A percentile compares a stretch with the other conserved stretches of the same genome.
Conservation (phyloP, 2,888 invertebrate genomes). For the Theretra japonica region DNA sequence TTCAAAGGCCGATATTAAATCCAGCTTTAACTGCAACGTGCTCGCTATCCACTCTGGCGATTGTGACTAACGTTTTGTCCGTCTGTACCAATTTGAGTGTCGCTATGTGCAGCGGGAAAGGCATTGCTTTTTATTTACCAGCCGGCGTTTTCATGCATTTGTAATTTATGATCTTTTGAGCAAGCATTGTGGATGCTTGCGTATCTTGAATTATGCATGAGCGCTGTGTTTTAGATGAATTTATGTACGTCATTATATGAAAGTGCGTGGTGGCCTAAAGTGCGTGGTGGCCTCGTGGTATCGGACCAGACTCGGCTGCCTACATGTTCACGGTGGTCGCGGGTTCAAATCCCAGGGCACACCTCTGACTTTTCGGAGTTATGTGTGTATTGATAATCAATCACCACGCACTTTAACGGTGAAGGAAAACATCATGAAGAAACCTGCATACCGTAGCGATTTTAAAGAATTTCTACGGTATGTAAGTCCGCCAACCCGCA, state of each 20-base stretch:
- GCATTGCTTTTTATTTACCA: slow-evolving; percentile 17
- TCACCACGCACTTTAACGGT: no score
- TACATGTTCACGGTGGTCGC: no score
- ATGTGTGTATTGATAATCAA: no score
- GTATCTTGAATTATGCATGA: not conserved
- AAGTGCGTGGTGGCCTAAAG: no score
- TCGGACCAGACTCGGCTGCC: no score
- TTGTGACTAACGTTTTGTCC: slow-evolving; percentile 54
- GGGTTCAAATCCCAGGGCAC: no score
- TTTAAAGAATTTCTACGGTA: no score
- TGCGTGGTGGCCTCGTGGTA: no score
- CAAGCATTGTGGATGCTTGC: not conserved
- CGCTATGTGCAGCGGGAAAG: slow-evolving; percentile 16
- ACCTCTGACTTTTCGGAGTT: no score
- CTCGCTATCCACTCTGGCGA: slow-evolving; percentile 54
- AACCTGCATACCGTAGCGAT: no score
- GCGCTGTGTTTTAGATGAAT: not conserved
- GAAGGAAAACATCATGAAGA: no score
- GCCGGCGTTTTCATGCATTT: slow-evolving; percentile 3
- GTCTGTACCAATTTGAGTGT: slow-evolving; percentile 38
- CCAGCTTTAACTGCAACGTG: slow-evolving; percentile 68
- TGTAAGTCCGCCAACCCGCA: no score
- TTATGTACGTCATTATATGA: not conserved
- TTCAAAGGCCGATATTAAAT: slow-evolving; percentile 64
- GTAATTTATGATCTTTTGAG: slow-evolving; percentile 16